Percentiles rank a stretch among this genome's conserved stretches.
Evolutionary conservation across 2,888 invertebrate species (phyloP).

Genomic region (Candidula unifasciata): DNA sequence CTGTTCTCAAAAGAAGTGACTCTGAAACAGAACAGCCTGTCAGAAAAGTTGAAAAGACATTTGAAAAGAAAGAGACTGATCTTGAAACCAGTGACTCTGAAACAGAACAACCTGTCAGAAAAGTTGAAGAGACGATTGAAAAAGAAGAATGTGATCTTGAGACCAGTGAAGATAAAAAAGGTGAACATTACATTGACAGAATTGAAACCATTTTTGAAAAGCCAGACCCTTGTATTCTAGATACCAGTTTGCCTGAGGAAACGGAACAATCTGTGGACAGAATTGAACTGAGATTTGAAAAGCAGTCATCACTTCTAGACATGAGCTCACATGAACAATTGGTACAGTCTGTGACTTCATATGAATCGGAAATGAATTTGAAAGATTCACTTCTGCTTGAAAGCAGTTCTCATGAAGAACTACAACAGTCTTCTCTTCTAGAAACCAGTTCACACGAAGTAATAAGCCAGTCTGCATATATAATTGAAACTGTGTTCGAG

Average conservation of each 20-base stretch:
- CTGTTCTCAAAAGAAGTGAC: too few species aligned
- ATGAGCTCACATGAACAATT: not conserved
- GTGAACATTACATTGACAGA: not conserved
- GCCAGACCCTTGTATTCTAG: not conserved
- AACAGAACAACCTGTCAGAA: not conserved
- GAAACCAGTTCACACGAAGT: not conserved
- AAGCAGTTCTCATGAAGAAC: not conserved
- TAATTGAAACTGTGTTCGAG: not conserved
- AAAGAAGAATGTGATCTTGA: not conserved
- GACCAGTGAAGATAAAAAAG: not conserved
- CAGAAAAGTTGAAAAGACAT: not conserved
- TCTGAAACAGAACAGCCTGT: too few species aligned
- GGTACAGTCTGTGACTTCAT: not conserved
- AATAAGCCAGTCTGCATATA: not conserved
- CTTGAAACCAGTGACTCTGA: not conserved
- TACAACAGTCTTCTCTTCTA: not conserved
- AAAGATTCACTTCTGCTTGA: not conserved
- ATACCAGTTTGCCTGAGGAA: not conserved
- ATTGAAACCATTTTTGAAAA: not conserved
- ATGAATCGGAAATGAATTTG: not conserved
- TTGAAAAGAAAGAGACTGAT: not conserved
- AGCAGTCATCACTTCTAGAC: not conserved
- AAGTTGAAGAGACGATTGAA: not conserved
- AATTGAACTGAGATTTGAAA: not conserved
- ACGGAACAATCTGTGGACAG: constrained; percentile 6